Evolutionary conservation across 2,797 vertebrate species (phyloP), one percentile per base, ranked within the genome.

Genomic region (Borostomias antarcticus): DNA sequence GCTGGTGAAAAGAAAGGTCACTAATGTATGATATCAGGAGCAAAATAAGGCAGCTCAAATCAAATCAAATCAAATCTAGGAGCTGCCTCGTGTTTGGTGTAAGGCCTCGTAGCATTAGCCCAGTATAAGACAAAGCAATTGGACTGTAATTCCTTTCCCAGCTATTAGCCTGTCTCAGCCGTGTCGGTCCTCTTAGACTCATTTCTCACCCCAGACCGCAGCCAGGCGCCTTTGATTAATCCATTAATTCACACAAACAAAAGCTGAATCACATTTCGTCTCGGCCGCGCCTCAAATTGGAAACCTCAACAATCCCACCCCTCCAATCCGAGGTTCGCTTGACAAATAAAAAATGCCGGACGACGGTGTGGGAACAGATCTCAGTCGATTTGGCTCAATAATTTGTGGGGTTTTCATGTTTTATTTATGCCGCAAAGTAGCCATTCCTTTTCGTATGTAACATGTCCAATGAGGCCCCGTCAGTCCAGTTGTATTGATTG

Each of bases 21-120:
- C 86, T 84, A 88, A 89, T 87, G 88, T 83, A n/a, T 83, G 82
- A 89, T 86, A 90, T 87, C 86, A 90, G 85, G 86, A 87, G 83
- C 84, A 89, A 91, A 92, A 91, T 89, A 87, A 88, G 85, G 85
- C 82, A 88, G 82, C 91, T 87, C 81, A 87, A 90, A 88, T 85
- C 85, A 5, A 59, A 45, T 28, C 35, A 40, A 90, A 90, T 91
- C 85, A 84, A 88, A 90, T 90, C 85, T 88, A 66, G 19, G 77
- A 78, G 80, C 83, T 81, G 80, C 76, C 76, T 74, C 65, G 77
- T 82, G 85, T 32, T 13, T 66, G 68, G 80, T 76, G 60, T 87
- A 84, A 84, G 81, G 85, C 84, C 83, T 81, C 2, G 79, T 76
- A 77, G 81, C 77, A 80, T 86, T 80, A 80, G 59, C 63, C 53